Evolutionary conservation across 1,140 invertebrate species (phyloP).

Genomic region (Heliconius nattereri): DNA sequence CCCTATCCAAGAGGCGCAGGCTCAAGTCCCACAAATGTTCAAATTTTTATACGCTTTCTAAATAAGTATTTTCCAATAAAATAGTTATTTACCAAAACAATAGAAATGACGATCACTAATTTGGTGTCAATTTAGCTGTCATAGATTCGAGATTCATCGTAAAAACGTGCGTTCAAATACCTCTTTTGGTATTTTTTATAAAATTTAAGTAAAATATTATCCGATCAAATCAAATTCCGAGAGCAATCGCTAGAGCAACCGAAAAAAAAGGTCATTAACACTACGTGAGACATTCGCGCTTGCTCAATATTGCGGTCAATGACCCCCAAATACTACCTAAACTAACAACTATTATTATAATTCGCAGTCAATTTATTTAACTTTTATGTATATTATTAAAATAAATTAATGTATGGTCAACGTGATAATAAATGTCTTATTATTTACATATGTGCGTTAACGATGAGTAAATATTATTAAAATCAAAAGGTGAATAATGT

Average conservation of each 20-base stretch:
- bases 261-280: conserved; percentile 79
- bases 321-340: conserved; percentile 64
- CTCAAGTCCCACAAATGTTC: too few relatives aligned
- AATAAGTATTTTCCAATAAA: too few relatives aligned
- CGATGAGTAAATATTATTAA: conserved; percentile 20
- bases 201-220: not conserved
- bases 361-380: conserved; percentile 43
- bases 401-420: not conserved
- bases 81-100: not conserved
- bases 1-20: too few relatives aligned
- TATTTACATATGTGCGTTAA: not conserved
- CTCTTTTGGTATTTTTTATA: not conserved
- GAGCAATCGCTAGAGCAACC: conserved; percentile 62
- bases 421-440: not conserved
- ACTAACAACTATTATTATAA: conserved; percentile 56
- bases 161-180: not conserved
- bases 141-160: not conserved
- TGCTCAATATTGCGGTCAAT: conserved; percentile 77
- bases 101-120: not conserved
- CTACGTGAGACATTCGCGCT: conserved; percentile 78
- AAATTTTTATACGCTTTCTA: too few relatives aligned
- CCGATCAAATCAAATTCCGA: conserved; percentile 32
- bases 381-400: not conserved
- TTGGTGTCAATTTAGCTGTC: not conserved
- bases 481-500: conserved; percentile 22